Evolutionary conservation across 2,797 vertebrate species (phyloP).

Genomic region (Petrocephalus sullivani): DNA sequence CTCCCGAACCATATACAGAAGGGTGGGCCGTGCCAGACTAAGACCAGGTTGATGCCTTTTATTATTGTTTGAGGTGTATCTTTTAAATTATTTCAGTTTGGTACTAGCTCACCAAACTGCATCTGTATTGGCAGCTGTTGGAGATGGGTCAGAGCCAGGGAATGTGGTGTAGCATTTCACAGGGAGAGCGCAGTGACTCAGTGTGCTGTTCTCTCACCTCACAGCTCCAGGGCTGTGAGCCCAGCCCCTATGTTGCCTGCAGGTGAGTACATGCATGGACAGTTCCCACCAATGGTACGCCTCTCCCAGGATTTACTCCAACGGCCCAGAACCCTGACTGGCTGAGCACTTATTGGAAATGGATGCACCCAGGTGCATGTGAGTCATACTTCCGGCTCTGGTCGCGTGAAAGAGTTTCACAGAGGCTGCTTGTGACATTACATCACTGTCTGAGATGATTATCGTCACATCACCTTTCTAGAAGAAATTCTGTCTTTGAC

Average conservation of each 20-base stretch:
- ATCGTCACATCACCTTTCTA: background rate
- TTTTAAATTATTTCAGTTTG: background rate
- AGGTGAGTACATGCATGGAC: background rate
- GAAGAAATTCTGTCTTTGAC: background rate
- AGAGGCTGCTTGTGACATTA: background rate
- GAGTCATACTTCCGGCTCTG: background rate
- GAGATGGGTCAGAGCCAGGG: background rate
- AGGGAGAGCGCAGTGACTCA: background rate
- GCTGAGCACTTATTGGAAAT: background rate
- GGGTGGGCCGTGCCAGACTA: background rate
- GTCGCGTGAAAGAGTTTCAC: background rate
- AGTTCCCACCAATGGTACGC: background rate
- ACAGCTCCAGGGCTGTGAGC: background rate
- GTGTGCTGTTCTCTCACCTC: background rate
- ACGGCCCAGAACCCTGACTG: background rate
- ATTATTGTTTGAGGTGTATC: background rate
- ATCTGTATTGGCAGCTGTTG: background rate
- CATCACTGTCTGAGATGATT: background rate
- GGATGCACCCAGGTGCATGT: background rate
- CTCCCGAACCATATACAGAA: background rate
- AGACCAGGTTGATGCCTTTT: background rate
- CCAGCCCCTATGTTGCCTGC: background rate
- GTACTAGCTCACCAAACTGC: background rate
- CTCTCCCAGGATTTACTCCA: background rate
- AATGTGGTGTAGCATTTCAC: background rate